Evolutionary conservation across 2,797 vertebrate species (phyloP), one percentile per base, ranked within the genome.

Genomic region (Sebastes vulpes): DNA sequence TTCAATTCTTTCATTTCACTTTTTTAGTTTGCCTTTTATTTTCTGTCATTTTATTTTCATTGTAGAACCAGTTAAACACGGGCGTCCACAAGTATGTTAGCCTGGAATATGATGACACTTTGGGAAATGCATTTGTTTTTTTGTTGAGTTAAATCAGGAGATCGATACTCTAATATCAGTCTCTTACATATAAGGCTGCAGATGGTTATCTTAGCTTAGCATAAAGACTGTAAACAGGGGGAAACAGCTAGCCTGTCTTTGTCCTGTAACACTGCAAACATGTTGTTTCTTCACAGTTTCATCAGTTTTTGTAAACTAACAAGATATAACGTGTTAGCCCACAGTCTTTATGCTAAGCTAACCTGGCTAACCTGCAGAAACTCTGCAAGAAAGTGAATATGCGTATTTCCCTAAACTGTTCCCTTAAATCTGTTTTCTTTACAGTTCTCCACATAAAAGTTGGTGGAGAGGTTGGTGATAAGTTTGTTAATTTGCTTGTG

Each of bases 341-440:
- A 3, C 3, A 25, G 28, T 64, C 5, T 64, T 29, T 38, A 12
- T 38, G 23, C 65, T 75, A 58, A 58, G 35, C 16, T 56, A 38
- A 35, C 38, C 65, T 74, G 65, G 46, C 16, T 56, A 35, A 38
- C 48, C 65, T 74, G 65, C 23, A n/a, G 26, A 7, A 35, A 58
- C 29, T 67, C 29, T 67, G 9, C 4, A 32, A 46, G 20, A 21
- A 65, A n/a, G 7, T 3, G 1, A 46, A 57, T 53, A 46, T 53
- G 18, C 5, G 0, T 21, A 32, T 25, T 38, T 50, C 32, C 6
- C 38, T 21, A 52, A 35, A 56, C 16, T 52, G 7, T 63, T 35
- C 10, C 29, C 35, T 50, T 64, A 74, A 18, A 54, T 4, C 20
- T 50, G 18, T 78, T 71, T 69, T 63, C 26, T 82, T 60, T 38